phyloP scores from a whole-genome alignment of 2,888 invertebrate species.

The Drosophila kuntzei region DNA sequence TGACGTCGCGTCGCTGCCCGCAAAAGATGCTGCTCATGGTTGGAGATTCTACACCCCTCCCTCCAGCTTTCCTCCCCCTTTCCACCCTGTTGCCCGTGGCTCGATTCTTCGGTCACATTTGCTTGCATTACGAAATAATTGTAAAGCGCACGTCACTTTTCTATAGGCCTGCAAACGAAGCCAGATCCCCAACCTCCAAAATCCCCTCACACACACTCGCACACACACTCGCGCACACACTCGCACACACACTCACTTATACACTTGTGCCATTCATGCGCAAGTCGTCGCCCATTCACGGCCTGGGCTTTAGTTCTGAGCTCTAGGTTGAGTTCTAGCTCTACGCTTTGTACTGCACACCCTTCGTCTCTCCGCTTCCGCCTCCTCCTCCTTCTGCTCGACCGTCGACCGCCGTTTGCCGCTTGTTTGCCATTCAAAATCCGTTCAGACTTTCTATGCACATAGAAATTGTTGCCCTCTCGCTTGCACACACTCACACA shows the following conservation, averaged over 20 bases:
- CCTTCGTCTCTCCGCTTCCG: background rate
- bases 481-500: slow-evolving; percentile 51
- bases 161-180: slow-evolving; percentile 73
- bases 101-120: slow-evolving; percentile 71
- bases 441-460: slow-evolving; percentile 82
- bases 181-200: slow-evolving; percentile 31
- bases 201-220: slow-evolving; percentile 13
- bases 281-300: slow-evolving; percentile 78
- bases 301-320: slow-evolving; percentile 28
- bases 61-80: background rate
- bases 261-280: slow-evolving; percentile 75
- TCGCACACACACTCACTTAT: slow-evolving; percentile 10
- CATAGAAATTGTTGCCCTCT: slow-evolving; percentile 68
- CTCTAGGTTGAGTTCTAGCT: slow-evolving; percentile 35
- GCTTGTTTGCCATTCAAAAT: slow-evolving; percentile 81
- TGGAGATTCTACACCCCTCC: background rate
- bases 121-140: slow-evolving; percentile 81
- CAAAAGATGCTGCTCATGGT: slow-evolving; percentile 40
- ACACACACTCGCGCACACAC: slow-evolving; percentile 8
- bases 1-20: slow-evolving; percentile 17
- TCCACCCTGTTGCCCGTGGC: slow-evolving; percentile 30
- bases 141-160: slow-evolving; percentile 80
- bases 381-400: background rate
- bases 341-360: slow-evolving; percentile 53
- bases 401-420: slow-evolving; percentile 49